These are phyloP conservation scores for Molossus molossus DNA, from an alignment of 2,797 vertebrate species.

Conservation along the genomic window DNA sequence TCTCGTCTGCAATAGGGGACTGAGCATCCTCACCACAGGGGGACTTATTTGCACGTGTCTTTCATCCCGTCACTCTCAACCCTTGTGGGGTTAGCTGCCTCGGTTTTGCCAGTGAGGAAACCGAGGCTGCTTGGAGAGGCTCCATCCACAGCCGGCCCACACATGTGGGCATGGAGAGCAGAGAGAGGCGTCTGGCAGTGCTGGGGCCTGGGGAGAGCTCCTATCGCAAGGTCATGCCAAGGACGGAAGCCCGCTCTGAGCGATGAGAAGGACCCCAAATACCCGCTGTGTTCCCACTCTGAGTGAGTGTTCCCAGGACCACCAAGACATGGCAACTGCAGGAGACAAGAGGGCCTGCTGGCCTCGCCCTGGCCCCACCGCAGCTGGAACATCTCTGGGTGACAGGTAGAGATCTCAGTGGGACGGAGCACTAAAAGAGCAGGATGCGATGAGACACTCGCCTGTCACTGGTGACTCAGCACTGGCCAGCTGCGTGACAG, in stretches of 20 bases:
- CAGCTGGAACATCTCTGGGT: not conserved
- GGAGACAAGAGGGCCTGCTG: not conserved
- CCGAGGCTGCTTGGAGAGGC: not conserved
- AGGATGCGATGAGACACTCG: not conserved
- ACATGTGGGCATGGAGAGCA: not conserved
- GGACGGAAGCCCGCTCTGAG: not conserved
- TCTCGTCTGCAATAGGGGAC: not conserved
- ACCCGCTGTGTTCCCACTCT: accelerated
- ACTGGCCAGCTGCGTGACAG: not conserved
- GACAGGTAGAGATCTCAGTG: not conserved
- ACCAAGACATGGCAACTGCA: accelerated
- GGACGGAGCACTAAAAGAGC: not conserved
- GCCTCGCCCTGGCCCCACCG: not conserved
- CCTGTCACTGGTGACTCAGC: not conserved
- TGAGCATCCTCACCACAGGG: not conserved
- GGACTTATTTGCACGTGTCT: too few relatives aligned
- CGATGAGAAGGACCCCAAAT: not conserved
- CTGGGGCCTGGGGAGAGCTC: too few relatives aligned
- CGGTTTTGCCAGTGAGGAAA: not conserved
- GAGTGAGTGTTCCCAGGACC: not conserved
- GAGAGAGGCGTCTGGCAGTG: not conserved
- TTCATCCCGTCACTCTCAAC: not conserved
- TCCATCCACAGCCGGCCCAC: too few relatives aligned
- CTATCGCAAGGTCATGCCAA: not conserved
- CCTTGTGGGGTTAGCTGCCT: not conserved